Evolutionary conservation across 2,888 invertebrate genomes (phyloP).

Genomic region (Saturnia japonica): DNA sequence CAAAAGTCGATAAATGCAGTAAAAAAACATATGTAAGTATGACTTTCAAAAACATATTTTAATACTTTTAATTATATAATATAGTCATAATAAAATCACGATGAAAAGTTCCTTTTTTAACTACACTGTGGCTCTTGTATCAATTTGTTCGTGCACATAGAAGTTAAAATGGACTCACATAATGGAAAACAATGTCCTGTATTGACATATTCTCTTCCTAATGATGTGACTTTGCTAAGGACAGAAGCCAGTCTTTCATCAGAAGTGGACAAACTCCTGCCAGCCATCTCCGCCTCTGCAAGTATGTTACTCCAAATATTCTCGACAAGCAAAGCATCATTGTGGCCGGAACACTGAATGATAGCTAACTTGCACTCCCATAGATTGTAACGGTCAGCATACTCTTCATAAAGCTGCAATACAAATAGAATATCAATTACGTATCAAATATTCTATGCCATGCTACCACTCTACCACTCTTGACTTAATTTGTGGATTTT

Average conservation of each 20-base stretch:
- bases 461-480: no score
- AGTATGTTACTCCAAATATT: constrained; percentile 95
- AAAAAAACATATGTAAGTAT: no score
- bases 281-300: constrained; percentile 79
- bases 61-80: no score
- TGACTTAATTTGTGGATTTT: no score
- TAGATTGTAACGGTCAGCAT: constrained; percentile 93
- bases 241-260: constrained; percentile 85
- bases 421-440: constrained; percentile 2
- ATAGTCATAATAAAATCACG: no score
- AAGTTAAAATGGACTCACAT: no score
- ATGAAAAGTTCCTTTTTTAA: no score
- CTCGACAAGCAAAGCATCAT: constrained; percentile 93
- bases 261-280: constrained; percentile 66
- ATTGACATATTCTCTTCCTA: constrained; percentile 89
- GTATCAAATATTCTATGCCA: no score
- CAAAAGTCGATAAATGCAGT: no score
- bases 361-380: constrained; percentile 98
- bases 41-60: no score
- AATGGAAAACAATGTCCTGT: constrained; percentile 94
- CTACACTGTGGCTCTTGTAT: no score
- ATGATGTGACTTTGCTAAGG: constrained; percentile 87
- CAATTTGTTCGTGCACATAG: no score
- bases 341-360: constrained; percentile 96
- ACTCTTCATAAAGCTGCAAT: constrained; percentile 91